Evolutionary conservation across 92 coral and sea anemone species (phyloP), one percentile per base, ranked within the genome.

Genomic region (Porites evermanni): DNA sequence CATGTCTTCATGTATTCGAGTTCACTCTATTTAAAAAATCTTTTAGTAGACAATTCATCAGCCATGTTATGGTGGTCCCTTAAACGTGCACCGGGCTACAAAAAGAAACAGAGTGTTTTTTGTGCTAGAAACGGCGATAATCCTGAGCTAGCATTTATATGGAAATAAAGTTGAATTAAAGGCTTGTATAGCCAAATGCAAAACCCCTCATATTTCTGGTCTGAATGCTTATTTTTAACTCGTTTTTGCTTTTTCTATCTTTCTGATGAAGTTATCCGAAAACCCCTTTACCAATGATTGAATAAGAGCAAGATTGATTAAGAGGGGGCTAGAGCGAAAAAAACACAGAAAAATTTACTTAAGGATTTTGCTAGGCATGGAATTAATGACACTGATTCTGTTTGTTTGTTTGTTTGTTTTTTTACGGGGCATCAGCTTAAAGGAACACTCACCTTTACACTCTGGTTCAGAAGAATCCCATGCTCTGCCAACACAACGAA

Each of bases 391-490:
- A 54, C 66, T 13, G 14, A 0, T n/a, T 13, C 19, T 61, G 66
- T 6, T 61, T 10, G n/a, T 13, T 61, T 61, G n/a, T 1, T 61
- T 13, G 7, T n/a, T n/a, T n/a, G n/a, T n/a, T n/a, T n/a, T n/a
- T 61, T 13, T 61, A 2, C 18, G 1, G 18, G 24, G 12, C 72
- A 26, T 82, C 10, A 29, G 32, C 20, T 74, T 1, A 8, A 64
- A 20, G 16, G 8, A 6, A 52, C 7, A 64, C 84, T 67, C 18
- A 88, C 91, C 82, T 68, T 88, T 88, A 60, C 91, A 88, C 17
- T 65, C 84, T 19, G 91, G 91, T 68, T 13, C 51, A 4, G 50
- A 11, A 17, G 70, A 65, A 68, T 75, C 47, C 91, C 91, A 88
- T 8, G 4, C 9, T 24, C 63, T 12, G 1, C 79, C 91, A 21